Percentiles rank a stretch among this genome's conserved stretches.
These are phyloP conservation scores for Monomorium pharaonis DNA, from an alignment of 1,140 invertebrate genomes.

Conservation along the genomic window DNA sequence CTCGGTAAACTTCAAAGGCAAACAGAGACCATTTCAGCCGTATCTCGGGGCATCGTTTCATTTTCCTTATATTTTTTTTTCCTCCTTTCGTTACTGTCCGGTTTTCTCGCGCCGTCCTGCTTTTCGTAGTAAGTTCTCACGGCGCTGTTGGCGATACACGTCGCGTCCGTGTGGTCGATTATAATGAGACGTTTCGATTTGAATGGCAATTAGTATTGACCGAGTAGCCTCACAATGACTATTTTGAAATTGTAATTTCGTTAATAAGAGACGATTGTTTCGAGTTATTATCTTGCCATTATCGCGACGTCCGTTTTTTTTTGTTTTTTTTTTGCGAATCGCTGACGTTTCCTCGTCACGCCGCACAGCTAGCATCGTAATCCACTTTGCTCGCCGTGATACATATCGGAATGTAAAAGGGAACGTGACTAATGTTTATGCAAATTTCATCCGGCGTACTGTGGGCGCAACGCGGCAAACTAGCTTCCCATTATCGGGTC, in stretches of 20 bases:
- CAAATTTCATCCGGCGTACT: conserved; percentile 23
- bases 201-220: conserved; percentile 52
- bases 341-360: conserved; percentile 11
- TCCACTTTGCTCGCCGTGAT: neutral
- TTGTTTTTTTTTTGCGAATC: conserved; percentile 34
- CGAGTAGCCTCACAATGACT: neutral
- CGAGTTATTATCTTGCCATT: neutral
- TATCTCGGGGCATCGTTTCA: conserved; percentile 13
- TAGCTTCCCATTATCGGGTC: conserved; percentile 28
- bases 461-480: conserved; percentile 30
- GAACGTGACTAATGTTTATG: conserved; percentile 57
- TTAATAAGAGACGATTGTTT: conserved; percentile 18
- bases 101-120: neutral
- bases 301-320: neutral
- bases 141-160: neutral
- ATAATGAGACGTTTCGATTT: conserved; percentile 14
- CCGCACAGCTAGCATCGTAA: conserved; percentile 3
- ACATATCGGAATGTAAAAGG: conserved; percentile 30
- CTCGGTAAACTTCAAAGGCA: conserved; percentile 69
- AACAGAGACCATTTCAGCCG: conserved; percentile 55
- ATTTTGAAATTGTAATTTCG: conserved; percentile 38
- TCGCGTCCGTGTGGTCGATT: neutral
- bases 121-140: conserved; percentile 35
- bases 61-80: neutral
- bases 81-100: neutral